Evolutionary conservation across 2,797 vertebrate genomes (phyloP).

Genomic region (Chanos chanos): DNA sequence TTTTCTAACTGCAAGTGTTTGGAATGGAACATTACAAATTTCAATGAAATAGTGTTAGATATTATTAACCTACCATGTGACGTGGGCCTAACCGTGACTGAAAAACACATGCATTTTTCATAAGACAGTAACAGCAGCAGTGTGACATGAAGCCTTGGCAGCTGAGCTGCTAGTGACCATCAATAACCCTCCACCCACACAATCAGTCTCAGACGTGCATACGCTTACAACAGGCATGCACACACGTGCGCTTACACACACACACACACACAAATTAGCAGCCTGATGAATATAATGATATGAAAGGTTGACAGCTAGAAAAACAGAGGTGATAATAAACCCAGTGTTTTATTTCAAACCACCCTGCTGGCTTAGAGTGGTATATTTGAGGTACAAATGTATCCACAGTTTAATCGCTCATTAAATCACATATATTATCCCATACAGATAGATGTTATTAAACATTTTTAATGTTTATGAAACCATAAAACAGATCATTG

Average conservation of each 20-base stretch:
- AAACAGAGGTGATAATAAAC: not conserved
- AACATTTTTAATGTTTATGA: too few relatives aligned
- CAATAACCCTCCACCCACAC: not conserved
- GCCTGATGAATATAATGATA: not conserved
- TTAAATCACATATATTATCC: too few relatives aligned
- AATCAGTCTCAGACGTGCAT: too few relatives aligned
- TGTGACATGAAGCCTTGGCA: not conserved
- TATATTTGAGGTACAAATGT: too few relatives aligned
- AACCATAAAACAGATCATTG: too few relatives aligned
- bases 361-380: too few relatives aligned
- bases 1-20: not conserved
- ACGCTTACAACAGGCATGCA: constrained; percentile 1
- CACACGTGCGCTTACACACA: not conserved
- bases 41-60: not conserved
- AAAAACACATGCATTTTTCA: constrained; percentile 13
- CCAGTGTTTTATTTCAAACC: too few relatives aligned
- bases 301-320: not conserved
- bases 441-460: too few relatives aligned
- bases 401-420: too few relatives aligned
- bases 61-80: not conserved
- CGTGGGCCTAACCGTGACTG: not conserved
- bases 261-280: not conserved
- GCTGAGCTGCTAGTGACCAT: not conserved
- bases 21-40: not conserved
- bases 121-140: constrained; percentile 12